Evolutionary conservation across 2,888 invertebrate genomes (phyloP).

Genomic region (Eulithis prunata): DNA sequence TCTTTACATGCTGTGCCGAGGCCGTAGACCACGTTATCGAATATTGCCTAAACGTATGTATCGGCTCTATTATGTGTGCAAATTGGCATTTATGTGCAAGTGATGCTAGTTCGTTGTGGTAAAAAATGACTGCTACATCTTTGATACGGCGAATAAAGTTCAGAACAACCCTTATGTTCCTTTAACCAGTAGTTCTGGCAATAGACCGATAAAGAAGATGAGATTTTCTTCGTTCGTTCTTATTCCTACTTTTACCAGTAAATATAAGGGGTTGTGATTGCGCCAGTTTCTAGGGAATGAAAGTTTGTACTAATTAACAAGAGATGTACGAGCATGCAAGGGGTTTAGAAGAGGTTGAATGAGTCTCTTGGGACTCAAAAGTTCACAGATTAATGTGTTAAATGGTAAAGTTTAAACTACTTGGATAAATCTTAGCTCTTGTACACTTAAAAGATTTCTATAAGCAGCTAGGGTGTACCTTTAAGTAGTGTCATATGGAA

Average conservation of each 20-base stretch:
- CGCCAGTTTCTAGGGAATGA: slow-evolving; percentile 3
- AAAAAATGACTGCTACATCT: neutral
- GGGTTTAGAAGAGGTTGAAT: slow-evolving; percentile 16
- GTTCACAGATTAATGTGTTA: slow-evolving; percentile 16
- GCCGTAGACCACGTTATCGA: slow-evolving; percentile 40
- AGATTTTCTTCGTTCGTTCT: no score
- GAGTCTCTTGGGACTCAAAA: slow-evolving; percentile 5
- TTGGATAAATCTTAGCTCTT: neutral
- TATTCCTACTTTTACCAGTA: neutral
- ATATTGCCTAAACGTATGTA: slow-evolving; percentile 40
- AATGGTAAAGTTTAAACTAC: slow-evolving; percentile 2
- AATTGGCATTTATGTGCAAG: slow-evolving; percentile 36
- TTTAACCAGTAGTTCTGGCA: no score
- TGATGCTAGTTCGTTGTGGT: slow-evolving; percentile 21
- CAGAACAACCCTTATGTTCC: neutral
- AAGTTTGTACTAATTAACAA: slow-evolving; percentile 10
- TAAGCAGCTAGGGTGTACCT: no score
- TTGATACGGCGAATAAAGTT: neutral
- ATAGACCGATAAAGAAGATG: no score
- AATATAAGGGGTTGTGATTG: neutral
- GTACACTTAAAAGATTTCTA: neutral
- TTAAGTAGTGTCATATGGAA: no score
- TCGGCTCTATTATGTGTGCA: slow-evolving; percentile 29
- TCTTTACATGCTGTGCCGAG: slow-evolving; percentile 35
- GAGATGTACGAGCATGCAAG: slow-evolving; percentile 10